These are phyloP conservation scores for Girardinus metallicus DNA, from an alignment of 2,797 vertebrate species.

Conservation along the genomic window DNA sequence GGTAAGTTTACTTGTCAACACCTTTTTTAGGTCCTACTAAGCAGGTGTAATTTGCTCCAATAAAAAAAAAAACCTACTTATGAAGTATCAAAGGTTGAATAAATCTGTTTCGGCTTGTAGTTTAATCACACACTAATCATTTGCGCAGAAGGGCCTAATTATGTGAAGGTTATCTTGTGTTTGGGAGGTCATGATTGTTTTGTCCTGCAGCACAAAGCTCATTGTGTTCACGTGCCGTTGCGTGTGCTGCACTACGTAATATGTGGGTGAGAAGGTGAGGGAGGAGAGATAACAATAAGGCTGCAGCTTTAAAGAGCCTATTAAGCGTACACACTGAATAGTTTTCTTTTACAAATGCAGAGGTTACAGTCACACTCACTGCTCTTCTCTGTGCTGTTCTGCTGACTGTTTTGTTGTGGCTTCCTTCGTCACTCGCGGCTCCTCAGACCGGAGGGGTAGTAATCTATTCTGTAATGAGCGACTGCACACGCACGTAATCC, in stretches of 20 bases:
- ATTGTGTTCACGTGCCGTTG: conserved; percentile 8
- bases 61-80: neutral
- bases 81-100: neutral
- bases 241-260: conserved; percentile 4
- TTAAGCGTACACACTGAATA: neutral
- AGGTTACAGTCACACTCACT: neutral
- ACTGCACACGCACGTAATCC: conserved; percentile 52
- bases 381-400: neutral
- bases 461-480: conserved; percentile 65
- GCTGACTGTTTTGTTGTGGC: conserved; percentile 36
- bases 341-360: neutral
- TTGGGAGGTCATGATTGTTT: conserved; percentile 2
- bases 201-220: conserved; percentile 27
- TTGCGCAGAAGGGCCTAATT: neutral
- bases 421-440: conserved; percentile 23
- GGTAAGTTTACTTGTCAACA: neutral
- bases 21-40: neutral
- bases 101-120: neutral
- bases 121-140: neutral
- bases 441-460: conserved; percentile 37
- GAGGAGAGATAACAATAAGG: conserved; percentile 10
- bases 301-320: neutral
- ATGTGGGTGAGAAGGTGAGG: conserved; percentile 16
- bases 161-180: conserved; percentile 13
- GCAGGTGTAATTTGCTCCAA: neutral